Conservation (phyloP, 2,888 invertebrate species). For the Orthonychiurus folsomi region DNA sequence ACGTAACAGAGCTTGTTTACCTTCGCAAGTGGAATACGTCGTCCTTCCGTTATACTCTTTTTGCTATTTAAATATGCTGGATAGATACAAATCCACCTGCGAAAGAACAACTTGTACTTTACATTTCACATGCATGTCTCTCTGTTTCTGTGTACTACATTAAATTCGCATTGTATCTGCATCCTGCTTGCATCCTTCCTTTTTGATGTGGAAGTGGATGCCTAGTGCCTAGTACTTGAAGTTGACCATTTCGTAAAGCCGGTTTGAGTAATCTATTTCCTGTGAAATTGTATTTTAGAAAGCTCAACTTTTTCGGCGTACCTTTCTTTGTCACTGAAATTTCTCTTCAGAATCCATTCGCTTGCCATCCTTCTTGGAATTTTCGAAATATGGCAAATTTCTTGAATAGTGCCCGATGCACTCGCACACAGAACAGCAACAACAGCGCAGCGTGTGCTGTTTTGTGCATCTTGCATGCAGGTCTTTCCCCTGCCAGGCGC, state of each 20-base stretch:
- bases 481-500: too few relatives aligned
- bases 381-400: background rate
- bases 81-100: conserved; percentile 91
- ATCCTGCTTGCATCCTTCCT: background rate
- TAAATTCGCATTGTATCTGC: background rate
- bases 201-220: background rate
- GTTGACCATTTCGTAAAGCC: too few relatives aligned
- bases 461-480: too few relatives aligned
- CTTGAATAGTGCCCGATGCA: too few relatives aligned
- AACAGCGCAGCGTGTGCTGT: too few relatives aligned
- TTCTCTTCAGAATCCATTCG: conserved; percentile 56
- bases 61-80: conserved; percentile 93
- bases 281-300: too few relatives aligned
- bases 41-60: conserved; percentile 79
- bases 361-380: conserved; percentile 11
- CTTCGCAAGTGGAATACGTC: conserved; percentile 69
- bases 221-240: background rate
- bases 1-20: conserved; percentile 41
- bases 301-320: conserved; percentile 44
- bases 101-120: background rate
- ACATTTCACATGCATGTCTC: too few relatives aligned
- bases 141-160: too few relatives aligned
- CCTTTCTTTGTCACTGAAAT: conserved; percentile 71
- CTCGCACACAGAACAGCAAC: too few relatives aligned
- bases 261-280: too few relatives aligned